A percentile compares a stretch with the other conserved stretches of the same genome.
These are phyloP conservation scores for Opisthograptis luteolata DNA, from an alignment of 2,888 invertebrate genomes.

Conservation along the genomic window DNA sequence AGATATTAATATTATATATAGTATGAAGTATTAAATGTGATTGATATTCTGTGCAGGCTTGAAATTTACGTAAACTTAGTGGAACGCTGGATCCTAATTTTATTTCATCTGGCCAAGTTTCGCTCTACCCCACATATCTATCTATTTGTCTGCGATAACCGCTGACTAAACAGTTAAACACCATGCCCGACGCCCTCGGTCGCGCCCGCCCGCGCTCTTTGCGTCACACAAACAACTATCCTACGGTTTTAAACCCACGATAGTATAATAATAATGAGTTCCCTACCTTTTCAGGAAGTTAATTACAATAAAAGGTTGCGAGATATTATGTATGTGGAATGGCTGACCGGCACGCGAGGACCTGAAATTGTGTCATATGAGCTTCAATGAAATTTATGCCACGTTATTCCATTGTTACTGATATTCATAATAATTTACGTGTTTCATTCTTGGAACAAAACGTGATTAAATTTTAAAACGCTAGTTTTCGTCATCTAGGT, in stretches of 20 bases:
- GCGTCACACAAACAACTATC: slow-evolving; percentile 59
- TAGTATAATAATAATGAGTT: slow-evolving; percentile 37
- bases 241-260: slow-evolving; percentile 49
- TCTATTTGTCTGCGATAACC: slow-evolving; percentile 71
- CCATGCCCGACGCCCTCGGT: slow-evolving; percentile 57
- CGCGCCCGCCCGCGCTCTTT: slow-evolving; percentile 75
- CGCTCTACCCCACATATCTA: slow-evolving; percentile 47
- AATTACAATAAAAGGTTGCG: slow-evolving; percentile 23
- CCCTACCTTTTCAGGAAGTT: slow-evolving; percentile 27
- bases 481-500: too few species aligned
- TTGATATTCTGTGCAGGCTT: too few species aligned
- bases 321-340: slow-evolving; percentile 14
- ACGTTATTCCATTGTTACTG: too few species aligned
- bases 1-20: too few species aligned
- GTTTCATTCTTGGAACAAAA: too few species aligned
- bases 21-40: too few species aligned
- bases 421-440: too few species aligned
- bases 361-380: not conserved
- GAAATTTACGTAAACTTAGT: not conserved
- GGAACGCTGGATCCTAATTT: not conserved
- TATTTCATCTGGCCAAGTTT: slow-evolving; percentile 26
- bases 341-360: slow-evolving; percentile 15
- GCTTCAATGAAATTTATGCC: too few species aligned
- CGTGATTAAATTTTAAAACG: too few species aligned
- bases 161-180: slow-evolving; percentile 66